Evolutionary conservation across 2,797 vertebrate species (phyloP).

Genomic region (Tamandua tetradactyla): DNA sequence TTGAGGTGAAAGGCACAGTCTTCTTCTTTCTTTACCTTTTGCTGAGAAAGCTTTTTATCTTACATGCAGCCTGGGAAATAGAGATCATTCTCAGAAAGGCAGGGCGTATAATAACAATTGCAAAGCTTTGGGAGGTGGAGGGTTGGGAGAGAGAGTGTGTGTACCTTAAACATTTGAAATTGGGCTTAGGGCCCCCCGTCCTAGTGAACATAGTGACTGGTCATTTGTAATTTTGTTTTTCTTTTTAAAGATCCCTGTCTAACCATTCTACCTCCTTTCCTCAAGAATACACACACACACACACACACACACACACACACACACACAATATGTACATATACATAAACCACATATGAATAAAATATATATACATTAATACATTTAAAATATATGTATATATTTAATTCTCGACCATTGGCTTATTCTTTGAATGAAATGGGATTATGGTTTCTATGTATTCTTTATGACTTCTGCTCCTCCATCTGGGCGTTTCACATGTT

Average conservation of each 20-base stretch:
- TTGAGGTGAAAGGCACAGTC: neutral
- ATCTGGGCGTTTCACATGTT: neutral
- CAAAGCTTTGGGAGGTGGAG: neutral
- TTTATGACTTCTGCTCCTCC: neutral
- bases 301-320: no score
- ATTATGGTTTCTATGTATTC: neutral
- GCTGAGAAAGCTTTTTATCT: neutral
- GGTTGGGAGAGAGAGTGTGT: neutral
- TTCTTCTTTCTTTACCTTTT: neutral
- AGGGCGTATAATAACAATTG: neutral
- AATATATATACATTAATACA: no score
- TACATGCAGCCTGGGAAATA: neutral
- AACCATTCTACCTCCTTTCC: neutral
- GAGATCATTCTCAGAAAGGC: neutral
- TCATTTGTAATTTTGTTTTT: neutral
- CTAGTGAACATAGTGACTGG: neutral
- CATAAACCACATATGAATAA: no score
- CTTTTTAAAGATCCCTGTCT: neutral
- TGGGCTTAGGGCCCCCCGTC: neutral
- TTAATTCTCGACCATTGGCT: neutral
- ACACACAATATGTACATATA: no score
- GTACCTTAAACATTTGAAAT: neutral
- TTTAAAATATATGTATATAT: no score
- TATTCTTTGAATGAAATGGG: neutral
- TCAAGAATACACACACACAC: neutral